A percentile compares a stretch with the other conserved stretches of the same genome.
phyloP scores from a whole-genome alignment of 2,113 vertebrate species.

The Sardina pilchardus region DNA sequence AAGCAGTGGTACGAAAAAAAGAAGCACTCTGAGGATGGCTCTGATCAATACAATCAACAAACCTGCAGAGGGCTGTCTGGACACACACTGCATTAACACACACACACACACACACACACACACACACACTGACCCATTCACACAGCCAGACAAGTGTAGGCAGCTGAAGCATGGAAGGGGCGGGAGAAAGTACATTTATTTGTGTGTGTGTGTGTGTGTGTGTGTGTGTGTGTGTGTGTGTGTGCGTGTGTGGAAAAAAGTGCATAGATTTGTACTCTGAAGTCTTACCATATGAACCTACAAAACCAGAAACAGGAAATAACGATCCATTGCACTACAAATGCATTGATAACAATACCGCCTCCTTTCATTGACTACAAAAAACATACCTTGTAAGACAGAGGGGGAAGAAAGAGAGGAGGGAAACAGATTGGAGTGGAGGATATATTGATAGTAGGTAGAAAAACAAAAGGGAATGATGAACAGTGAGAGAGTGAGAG shows the following conservation, averaged over 20 bases:
- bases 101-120: background rate
- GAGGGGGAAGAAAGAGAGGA: background rate
- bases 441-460: background rate
- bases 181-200: background rate
- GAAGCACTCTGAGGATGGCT: background rate
- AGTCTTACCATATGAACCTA: background rate
- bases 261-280: background rate
- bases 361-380: background rate
- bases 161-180: background rate
- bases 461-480: background rate
- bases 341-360: background rate
- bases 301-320: background rate
- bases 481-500: slow-evolving; percentile 21
- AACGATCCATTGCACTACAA: background rate
- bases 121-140: slow-evolving; percentile 9
- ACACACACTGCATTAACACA: background rate
- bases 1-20: background rate
- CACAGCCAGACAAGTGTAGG: background rate
- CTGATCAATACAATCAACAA: background rate
- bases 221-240: background rate
- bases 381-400: background rate
- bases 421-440: background rate
- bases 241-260: background rate
- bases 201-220: background rate
- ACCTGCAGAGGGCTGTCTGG: background rate